A percentile compares a stretch with the other conserved stretches of the same genome.
These are phyloP conservation scores for Cataglyphis rosenhaueri DNA, from an alignment of 2,888 invertebrate species.

Conservation along the genomic window DNA sequence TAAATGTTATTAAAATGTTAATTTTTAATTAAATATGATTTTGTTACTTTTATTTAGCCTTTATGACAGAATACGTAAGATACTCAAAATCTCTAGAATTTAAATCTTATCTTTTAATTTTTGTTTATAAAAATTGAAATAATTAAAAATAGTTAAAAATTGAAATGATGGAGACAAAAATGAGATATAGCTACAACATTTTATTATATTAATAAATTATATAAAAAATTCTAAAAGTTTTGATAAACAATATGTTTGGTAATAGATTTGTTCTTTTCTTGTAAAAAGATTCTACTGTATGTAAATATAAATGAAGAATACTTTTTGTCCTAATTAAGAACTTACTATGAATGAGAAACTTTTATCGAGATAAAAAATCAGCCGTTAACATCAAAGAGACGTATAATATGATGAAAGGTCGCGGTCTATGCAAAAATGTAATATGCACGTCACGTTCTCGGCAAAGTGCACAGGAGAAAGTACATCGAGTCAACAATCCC, in stretches of 20 bases:
- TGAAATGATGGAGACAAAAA: not conserved
- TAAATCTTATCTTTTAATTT: not conserved
- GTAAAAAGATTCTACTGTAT: not conserved
- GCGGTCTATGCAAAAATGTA: constrained; percentile 44
- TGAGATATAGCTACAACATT: not conserved
- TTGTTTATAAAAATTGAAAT: not conserved
- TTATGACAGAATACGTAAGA: not conserved
- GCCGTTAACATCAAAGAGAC: constrained; percentile 40
- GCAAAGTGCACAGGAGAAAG: constrained; percentile 23
- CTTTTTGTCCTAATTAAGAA: constrained; percentile 10
- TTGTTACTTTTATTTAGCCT: not conserved
- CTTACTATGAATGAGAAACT: constrained; percentile 16
- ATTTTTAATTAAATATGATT: not conserved
- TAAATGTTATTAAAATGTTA: too few species aligned
- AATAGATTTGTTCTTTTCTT: not conserved
- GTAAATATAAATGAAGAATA: constrained; percentile 7
- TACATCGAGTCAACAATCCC: constrained; percentile 17
- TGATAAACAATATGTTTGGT: not conserved
- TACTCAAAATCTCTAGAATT: not conserved
- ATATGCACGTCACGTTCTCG: constrained; percentile 44
- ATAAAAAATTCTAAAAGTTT: not conserved
- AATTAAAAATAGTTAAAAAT: not conserved
- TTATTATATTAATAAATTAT: not conserved
- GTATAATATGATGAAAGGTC: constrained; percentile 37
- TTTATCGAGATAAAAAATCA: constrained; percentile 29